Evolutionary conservation across 2,113 vertebrate genomes (phyloP), one percentile per base, ranked within the genome.

Genomic region (Toxotes jaculatrix): DNA sequence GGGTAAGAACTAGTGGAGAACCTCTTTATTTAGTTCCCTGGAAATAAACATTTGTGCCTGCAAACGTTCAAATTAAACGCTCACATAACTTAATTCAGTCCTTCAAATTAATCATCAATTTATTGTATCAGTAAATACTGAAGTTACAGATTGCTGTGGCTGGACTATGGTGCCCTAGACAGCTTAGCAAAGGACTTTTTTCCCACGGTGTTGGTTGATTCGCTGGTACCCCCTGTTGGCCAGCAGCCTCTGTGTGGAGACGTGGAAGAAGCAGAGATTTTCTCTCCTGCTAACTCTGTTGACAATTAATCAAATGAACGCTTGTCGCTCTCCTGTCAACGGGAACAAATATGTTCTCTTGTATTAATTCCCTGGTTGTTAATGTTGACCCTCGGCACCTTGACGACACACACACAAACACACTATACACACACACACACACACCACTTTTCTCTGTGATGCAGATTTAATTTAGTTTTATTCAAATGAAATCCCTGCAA

Each of bases 381-480:
- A 84, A 87, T 74, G 68, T 91, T 89, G 89, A 91, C 90, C 86
- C 80, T 43, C 34, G 49, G 66, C 81, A 83, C 49, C 82, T 64
- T 72, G 62, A 88, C 80, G 75, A 75, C 51, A 14, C 34, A 34
- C 19, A 34, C 7, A 60, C 9, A 40, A 34, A 55, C 47, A 19
- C 38, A 14, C 78, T 27, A 62, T 9, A 45, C 43, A 45, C 43
- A 45, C 43, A 45, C 13, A 16, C 43, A 16, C 16, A 49, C 47
- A 76, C 53, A 16, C 45, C 38, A 31, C 7, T 32, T 68, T 67
- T 70, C 62, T 75, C 21, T 69, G 59, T 27, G 67, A 73, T 5
- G 6, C 79, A 86, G 86, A 92, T 92, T 89, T 83, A 92, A 91
- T 92, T 88, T 12, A 71, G 66, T 80, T 83, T 91, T 85, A 92